These are phyloP conservation scores for Oeneis ivallda DNA, from an alignment of 2,888 invertebrate species.

Conservation along the genomic window DNA sequence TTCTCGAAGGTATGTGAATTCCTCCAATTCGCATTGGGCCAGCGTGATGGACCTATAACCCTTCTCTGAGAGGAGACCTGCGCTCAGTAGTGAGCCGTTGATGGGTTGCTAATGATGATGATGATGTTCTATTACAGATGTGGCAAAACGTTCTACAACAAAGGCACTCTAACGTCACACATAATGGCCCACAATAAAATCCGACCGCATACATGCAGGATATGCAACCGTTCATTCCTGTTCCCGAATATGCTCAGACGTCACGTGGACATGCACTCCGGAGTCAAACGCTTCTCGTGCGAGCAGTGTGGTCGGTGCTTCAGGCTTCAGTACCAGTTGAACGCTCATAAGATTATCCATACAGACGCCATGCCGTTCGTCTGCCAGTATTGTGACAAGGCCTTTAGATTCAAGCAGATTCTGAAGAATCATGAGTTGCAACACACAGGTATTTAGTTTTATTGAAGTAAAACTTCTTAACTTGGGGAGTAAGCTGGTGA, in stretches of 20 bases:
- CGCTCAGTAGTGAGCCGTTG: too few species aligned
- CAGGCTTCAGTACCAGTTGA: slow-evolving; percentile 86
- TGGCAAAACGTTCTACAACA: slow-evolving; percentile 72
- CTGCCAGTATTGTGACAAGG: slow-evolving; percentile 88
- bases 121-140: slow-evolving; percentile 51
- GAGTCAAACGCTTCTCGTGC: slow-evolving; percentile 69
- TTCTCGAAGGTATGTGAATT: too few species aligned
- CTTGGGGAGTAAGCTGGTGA: too few species aligned
- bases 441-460: slow-evolving; percentile 73
- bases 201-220: slow-evolving; percentile 67
- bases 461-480: too few species aligned
- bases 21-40: too few species aligned
- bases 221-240: slow-evolving; percentile 70
- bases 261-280: slow-evolving; percentile 74
- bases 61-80: too few species aligned
- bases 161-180: slow-evolving; percentile 71
- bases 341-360: slow-evolving; percentile 88
- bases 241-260: slow-evolving; percentile 71
- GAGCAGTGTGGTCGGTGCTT: slow-evolving; percentile 73
- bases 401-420: slow-evolving; percentile 89
- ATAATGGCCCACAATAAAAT: slow-evolving; percentile 71
- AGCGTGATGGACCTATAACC: too few species aligned
- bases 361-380: slow-evolving; percentile 90
- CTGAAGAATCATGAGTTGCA: slow-evolving; percentile 87
- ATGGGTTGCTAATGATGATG: too few species aligned